phyloP scores from a whole-genome alignment of 2,797 vertebrate genomes.

The Phoxinus dragarum region DNA sequence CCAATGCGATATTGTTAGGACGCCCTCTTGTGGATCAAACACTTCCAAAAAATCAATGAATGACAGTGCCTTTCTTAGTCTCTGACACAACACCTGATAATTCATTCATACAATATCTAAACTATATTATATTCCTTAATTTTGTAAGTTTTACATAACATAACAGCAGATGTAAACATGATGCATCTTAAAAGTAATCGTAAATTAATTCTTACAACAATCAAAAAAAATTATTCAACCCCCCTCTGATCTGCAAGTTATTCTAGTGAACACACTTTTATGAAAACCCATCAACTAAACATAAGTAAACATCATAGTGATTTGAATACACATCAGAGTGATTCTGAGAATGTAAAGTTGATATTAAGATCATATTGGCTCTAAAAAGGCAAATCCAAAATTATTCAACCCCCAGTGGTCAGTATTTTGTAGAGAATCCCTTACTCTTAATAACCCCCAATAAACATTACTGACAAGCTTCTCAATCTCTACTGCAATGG shows the following conservation, averaged over 20 bases:
- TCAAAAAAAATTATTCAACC: neutral
- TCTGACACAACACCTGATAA: neutral
- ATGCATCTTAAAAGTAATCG: neutral
- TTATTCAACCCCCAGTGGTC: too few relatives aligned
- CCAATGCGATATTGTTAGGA: neutral
- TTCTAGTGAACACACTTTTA: too few relatives aligned
- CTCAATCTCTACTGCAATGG: too few relatives aligned
- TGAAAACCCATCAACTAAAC: too few relatives aligned
- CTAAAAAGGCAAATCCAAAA: too few relatives aligned
- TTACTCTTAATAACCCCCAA: too few relatives aligned
- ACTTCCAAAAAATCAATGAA: neutral
- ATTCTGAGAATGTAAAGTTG: too few relatives aligned
- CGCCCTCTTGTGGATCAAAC: neutral
- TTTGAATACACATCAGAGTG: neutral
- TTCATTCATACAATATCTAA: neutral
- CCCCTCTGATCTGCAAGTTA: too few relatives aligned
- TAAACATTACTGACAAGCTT: too few relatives aligned
- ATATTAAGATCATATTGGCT: too few relatives aligned
- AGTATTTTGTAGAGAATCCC: too few relatives aligned
- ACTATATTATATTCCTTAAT: neutral
- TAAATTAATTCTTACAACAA: neutral
- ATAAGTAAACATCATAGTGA: too few relatives aligned
- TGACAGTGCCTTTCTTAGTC: neutral
- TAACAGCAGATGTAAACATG: neutral
- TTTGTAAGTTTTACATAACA: neutral